A percentile compares a stretch with the other conserved stretches of the same genome.
Evolutionary conservation across 2,113 vertebrate genomes (phyloP).

Genomic region (Plotosus lineatus): DNA sequence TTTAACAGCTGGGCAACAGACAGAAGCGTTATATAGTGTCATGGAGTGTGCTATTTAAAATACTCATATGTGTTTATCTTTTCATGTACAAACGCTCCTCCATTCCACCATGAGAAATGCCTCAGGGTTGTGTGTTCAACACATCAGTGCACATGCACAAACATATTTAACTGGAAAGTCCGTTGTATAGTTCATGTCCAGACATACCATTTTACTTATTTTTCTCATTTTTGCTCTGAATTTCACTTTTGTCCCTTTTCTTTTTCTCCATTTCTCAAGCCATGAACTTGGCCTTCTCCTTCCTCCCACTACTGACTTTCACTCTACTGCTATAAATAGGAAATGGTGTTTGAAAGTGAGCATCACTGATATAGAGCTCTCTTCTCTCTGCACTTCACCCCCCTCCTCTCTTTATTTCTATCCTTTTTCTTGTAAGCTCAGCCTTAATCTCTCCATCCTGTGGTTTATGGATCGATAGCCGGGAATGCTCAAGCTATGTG

Average conservation of each 20-base stretch:
- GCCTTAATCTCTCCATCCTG: conserved; percentile 17
- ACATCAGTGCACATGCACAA: background rate
- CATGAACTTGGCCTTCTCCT: conserved; percentile 6
- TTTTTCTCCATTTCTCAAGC: background rate
- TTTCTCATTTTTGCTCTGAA: background rate
- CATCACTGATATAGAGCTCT: conserved; percentile 36
- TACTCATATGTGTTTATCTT: background rate
- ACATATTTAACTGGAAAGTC: background rate
- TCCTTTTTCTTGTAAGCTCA: background rate
- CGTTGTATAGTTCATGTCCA: background rate
- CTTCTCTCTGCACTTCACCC: conserved; percentile 1
- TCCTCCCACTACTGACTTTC: conserved; percentile 16
- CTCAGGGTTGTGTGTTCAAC: background rate
- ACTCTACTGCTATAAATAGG: conserved; percentile 52
- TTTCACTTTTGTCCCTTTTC: background rate
- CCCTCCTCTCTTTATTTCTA: background rate
- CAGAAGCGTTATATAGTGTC: background rate
- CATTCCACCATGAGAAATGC: conserved; percentile 14
- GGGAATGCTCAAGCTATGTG: conserved; percentile 46
- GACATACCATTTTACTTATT: background rate
- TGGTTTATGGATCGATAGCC: conserved; percentile 44
- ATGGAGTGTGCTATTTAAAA: background rate
- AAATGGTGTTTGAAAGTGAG: conserved; percentile 38
- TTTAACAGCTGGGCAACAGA: background rate
- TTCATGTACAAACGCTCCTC: background rate